Evolutionary conservation across 1,140 invertebrate genomes (phyloP).

Genomic region (Eumeta japonica): DNA sequence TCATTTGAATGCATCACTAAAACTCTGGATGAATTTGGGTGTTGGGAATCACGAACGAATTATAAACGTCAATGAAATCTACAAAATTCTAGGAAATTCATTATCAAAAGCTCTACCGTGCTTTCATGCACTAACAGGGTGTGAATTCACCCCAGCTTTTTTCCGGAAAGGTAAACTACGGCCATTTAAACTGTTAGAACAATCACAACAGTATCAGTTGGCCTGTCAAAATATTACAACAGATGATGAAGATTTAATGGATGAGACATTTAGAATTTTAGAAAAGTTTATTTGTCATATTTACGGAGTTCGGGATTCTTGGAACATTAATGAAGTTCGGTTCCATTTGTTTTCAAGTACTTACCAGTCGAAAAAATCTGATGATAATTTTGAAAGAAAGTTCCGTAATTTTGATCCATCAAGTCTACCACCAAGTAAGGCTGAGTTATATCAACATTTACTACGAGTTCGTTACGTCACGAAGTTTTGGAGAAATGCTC

Average conservation of each 20-base stretch:
- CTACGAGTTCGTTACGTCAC: slow-evolving; percentile 12
- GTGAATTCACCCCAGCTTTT: slow-evolving; percentile 10
- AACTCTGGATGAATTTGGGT: slow-evolving; percentile 12
- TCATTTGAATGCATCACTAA: slow-evolving; percentile 9
- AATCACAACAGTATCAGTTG: too few species aligned
- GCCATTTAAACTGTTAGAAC: slow-evolving; percentile 9
- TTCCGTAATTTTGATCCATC: slow-evolving; percentile 12
- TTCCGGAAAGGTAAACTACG: slow-evolving; percentile 10
- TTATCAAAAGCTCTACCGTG: slow-evolving; percentile 9
- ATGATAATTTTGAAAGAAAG: slow-evolving; percentile 11
- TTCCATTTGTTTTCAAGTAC: slow-evolving; percentile 11
- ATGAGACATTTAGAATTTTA: too few species aligned
- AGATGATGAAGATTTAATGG: too few species aligned
- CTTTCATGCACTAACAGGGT: slow-evolving; percentile 11
- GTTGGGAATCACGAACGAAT: slow-evolving; percentile 10
- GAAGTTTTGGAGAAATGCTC: too few species aligned
- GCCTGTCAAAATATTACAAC: too few species aligned
- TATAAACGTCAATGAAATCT: slow-evolving; percentile 11
- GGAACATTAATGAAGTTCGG: slow-evolving; percentile 10
- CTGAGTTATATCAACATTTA: slow-evolving; percentile 12
- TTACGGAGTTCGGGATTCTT: slow-evolving; percentile 8
- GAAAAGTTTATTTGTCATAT: slow-evolving; percentile 10
- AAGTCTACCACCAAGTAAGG: slow-evolving; percentile 13
- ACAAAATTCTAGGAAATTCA: slow-evolving; percentile 10
- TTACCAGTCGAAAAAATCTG: slow-evolving; percentile 8